Percentiles rank a stretch among this genome's conserved stretches.
These are phyloP conservation scores for Columbina picui DNA, from an alignment of 2,113 vertebrate genomes.

Conservation along the genomic window DNA sequence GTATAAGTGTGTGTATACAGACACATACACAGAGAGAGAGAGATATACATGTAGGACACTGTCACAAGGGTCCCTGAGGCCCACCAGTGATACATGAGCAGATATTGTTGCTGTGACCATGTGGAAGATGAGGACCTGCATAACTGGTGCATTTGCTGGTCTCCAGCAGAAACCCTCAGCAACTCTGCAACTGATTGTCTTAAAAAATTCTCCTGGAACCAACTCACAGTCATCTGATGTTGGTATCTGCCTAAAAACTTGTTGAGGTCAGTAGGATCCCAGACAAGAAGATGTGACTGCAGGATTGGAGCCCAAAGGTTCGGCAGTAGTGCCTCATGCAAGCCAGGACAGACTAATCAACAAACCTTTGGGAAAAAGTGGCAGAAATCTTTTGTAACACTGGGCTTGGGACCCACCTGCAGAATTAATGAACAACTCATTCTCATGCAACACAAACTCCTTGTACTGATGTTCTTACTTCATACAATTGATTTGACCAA, in stretches of 20 bases:
- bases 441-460: neutral
- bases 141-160: neutral
- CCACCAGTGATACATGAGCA: neutral
- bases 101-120: neutral
- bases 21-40: neutral
- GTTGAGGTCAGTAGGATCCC: neutral
- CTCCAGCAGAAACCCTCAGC: neutral
- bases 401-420: neutral
- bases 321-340: neutral
- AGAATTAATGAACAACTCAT: neutral
- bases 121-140: neutral
- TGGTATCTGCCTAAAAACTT: neutral
- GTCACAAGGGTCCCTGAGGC: neutral
- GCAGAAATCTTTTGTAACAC: neutral
- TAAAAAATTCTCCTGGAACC: neutral
- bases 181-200: neutral
- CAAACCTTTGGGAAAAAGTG: neutral
- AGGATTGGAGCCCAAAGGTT: neutral
- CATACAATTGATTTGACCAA: neutral
- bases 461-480: neutral
- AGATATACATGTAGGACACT: neutral
- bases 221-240: neutral
- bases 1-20: neutral
- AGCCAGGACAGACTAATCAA: neutral
- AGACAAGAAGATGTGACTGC: neutral